phyloP scores from a whole-genome alignment of 2,113 vertebrate genomes.

The Leucopternis melanops region DNA sequence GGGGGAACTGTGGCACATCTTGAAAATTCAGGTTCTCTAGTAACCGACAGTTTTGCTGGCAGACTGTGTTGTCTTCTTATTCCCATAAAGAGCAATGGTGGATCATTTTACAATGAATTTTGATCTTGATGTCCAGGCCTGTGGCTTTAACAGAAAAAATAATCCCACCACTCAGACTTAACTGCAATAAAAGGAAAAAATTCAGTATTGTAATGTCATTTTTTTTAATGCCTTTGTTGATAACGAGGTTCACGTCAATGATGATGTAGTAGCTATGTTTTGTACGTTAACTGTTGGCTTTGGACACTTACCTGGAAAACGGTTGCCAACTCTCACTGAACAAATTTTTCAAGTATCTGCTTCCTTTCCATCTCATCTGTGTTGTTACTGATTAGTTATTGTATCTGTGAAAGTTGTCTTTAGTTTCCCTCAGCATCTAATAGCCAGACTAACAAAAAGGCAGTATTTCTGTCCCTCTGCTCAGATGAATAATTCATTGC shows the following conservation, averaged over 20 bases:
- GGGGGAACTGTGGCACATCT: not conserved
- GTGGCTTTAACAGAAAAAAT: not conserved
- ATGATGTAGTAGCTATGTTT: not conserved
- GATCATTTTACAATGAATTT: not conserved
- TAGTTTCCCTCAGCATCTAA: not conserved
- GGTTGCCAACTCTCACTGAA: not conserved
- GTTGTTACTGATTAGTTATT: not conserved
- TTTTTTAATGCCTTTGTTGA: not conserved
- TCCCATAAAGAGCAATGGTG: not conserved
- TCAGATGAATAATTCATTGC: slow-evolving; percentile 63
- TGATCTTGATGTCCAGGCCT: not conserved
- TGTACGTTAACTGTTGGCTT: not conserved
- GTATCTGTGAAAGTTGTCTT: slow-evolving; percentile 3
- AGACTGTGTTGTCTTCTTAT: not conserved
- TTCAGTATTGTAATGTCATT: not conserved
- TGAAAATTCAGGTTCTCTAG: not conserved
- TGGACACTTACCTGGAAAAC: not conserved
- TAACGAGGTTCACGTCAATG: not conserved
- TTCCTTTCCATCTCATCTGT: not conserved
- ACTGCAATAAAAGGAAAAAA: not conserved
- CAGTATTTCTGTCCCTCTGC: not conserved
- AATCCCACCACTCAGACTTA: not conserved
- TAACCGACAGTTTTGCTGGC: not conserved
- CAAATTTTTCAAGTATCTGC: not conserved
- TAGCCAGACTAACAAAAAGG: slow-evolving; percentile 18